Evolutionary conservation across 2,797 vertebrate species (phyloP).

Genomic region (Tamandua tetradactyla): DNA sequence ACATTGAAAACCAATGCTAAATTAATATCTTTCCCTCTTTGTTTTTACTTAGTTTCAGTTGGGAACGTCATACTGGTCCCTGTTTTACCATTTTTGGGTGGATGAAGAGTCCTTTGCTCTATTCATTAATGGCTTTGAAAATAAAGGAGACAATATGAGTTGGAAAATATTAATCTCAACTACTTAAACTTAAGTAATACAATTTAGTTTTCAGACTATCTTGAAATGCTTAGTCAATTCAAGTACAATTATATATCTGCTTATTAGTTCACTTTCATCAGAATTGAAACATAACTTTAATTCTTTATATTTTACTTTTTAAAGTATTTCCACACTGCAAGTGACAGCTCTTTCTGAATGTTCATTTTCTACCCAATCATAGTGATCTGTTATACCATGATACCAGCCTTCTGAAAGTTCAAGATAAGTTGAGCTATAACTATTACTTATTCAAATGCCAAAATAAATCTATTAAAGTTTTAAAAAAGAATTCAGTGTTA

Average conservation of each 20-base stretch:
- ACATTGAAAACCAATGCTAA: not conserved
- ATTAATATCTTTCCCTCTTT: not conserved
- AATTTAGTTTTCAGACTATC: constrained; percentile 1
- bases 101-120: not conserved
- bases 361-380: constrained; percentile 1
- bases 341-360: not conserved
- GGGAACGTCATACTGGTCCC: not conserved
- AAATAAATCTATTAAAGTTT: constrained; percentile 58
- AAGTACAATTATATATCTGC: not conserved
- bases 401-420: constrained; percentile 57
- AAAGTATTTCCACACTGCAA: not conserved
- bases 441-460: constrained; percentile 57
- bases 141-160: not conserved
- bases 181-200: not conserved
- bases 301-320: not conserved
- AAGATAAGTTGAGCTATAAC: constrained; percentile 35
- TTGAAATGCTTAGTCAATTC: not conserved
- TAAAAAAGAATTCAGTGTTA: not conserved
- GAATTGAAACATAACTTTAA: constrained; percentile 5
- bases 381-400: constrained; percentile 42
- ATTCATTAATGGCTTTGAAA: not conserved
- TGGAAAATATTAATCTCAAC: not conserved
- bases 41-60: not conserved
- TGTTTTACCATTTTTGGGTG: not conserved
- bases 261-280: not conserved